Evolutionary conservation across 2,113 vertebrate genomes (phyloP), one percentile per base, ranked within the genome.

Genomic region (Grus americana): DNA sequence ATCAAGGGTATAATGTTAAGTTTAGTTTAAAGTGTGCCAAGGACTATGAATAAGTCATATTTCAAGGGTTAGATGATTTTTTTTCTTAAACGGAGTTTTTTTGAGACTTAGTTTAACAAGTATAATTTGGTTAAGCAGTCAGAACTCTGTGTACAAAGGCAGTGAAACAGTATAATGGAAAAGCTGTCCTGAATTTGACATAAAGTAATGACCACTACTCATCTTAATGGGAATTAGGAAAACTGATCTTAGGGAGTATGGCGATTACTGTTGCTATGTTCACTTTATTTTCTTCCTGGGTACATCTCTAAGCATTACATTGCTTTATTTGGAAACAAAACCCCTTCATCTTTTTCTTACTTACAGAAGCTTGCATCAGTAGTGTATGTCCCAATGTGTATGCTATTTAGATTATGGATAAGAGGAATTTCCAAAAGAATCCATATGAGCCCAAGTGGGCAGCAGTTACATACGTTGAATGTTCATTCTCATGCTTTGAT

Each of bases 361-460:
- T 49, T 74, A 46, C 0, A 29, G 50, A 79, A 66, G 32, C 10
- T 50, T 63, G 17, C 36, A 27, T 38, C 40, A 55, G 67, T n/a
- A n/a, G 24, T 6, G 16, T 26, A 2, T 49, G 24, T 46, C 23
- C 40, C 0, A 0, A 4, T 66, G 61, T 61, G 7, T 71, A 10
- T 63, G 54, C 58, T 38, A 10, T 17, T 50, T 18, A 23, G 11
- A 7, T 38, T 46, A 30, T 15, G 12, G 58, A 5, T 20, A 52
- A 87, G 46, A 89, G 82, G 23, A 81, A 21, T 57, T 66, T 58
- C 46, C 49, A 15, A 16, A 91, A 46, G 49, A 73, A 34, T 62
- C 61, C 4, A 3, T 40, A 30, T 13, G 63, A 52, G n/a, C 47
- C 32, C 40, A 40, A 46, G 20, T 47, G 26, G 3, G 40, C 47